A percentile compares a stretch with the other conserved stretches of the same genome.
phyloP scores from a whole-genome alignment of 2,888 invertebrate species.

The Carcina quercana region DNA sequence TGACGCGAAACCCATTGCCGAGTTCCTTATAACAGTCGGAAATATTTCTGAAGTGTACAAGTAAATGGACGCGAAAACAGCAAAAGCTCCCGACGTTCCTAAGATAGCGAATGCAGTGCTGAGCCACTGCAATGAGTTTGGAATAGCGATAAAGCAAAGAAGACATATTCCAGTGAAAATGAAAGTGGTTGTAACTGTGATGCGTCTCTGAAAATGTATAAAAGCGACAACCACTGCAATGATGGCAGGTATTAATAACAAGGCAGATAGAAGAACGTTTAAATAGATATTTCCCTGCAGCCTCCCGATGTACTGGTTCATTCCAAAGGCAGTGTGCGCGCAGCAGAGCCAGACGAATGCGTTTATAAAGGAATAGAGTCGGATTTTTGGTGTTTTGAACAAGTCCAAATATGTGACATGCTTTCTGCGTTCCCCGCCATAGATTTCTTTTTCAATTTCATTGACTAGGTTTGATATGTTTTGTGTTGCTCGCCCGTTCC shows the following conservation, averaged over 20 bases:
- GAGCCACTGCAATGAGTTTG: conserved; percentile 32
- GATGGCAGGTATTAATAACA: conserved; percentile 39
- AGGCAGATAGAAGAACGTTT: conserved; percentile 84
- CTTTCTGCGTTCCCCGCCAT: conserved; percentile 20
- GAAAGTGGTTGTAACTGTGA: conserved; percentile 42
- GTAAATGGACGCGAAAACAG: conserved; percentile 78
- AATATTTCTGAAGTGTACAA: conserved; percentile 86
- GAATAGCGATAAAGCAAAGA: conserved; percentile 48
- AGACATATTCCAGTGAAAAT: conserved; percentile 40
- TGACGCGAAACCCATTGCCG: conserved; percentile 83
- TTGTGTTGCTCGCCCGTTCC: conserved; percentile 53
- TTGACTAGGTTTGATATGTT: conserved; percentile 44
- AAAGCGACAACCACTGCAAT: conserved; percentile 42
- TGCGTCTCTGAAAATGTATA: conserved; percentile 42
- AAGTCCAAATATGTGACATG: conserved; percentile 73
- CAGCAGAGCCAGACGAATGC: conserved; percentile 85
- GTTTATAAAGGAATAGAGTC: conserved; percentile 78
- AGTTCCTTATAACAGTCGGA: conserved; percentile 85
- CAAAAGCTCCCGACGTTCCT: conserved; percentile 83
- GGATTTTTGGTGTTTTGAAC: conserved; percentile 79
- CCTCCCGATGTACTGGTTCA: conserved; percentile 85
- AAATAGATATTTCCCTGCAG: conserved; percentile 85
- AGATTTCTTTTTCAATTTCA: conserved; percentile 40
- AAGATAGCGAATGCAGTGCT: conserved; percentile 82
- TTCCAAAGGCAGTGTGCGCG: conserved; percentile 87